These are phyloP conservation scores for Phyllotreta striolata DNA, from an alignment of 2,888 invertebrate genomes.

Conservation along the genomic window DNA sequence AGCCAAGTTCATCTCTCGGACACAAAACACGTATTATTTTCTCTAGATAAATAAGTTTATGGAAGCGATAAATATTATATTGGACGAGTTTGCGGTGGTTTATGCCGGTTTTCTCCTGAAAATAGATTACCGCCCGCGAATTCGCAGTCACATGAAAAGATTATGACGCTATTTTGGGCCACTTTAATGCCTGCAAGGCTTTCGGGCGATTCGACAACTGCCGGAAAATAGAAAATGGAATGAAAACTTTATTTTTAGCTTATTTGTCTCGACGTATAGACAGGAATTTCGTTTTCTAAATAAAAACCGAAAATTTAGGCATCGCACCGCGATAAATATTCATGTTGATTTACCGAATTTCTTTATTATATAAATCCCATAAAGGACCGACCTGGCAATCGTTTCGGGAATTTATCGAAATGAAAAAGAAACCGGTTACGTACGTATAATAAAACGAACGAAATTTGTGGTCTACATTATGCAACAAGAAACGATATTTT, in stretches of 20 bases:
- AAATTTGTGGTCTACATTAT: slow-evolving; percentile 37
- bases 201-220: slow-evolving; percentile 18
- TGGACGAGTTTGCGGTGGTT: slow-evolving; percentile 10
- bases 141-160: slow-evolving; percentile 21
- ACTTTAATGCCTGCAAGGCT: slow-evolving; percentile 18
- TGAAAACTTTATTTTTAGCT: slow-evolving; percentile 15
- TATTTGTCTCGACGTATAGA: slow-evolving; percentile 10
- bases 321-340: too few species aligned
- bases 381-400: not conserved
- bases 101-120: slow-evolving; percentile 15
- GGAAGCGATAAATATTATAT: slow-evolving; percentile 17
- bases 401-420: slow-evolving; percentile 37
- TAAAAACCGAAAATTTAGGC: too few species aligned
- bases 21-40: not conserved
- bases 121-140: slow-evolving; percentile 19
- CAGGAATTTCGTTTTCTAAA: too few species aligned
- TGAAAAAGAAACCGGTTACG: slow-evolving; percentile 35
- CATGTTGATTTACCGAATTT: too few species aligned
- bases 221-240: slow-evolving; percentile 20
- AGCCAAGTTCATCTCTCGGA: too few species aligned
- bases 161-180: slow-evolving; percentile 16
- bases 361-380: too few species aligned
- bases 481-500: slow-evolving; percentile 41
- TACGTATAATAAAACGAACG: slow-evolving; percentile 4
- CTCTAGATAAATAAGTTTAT: slow-evolving; percentile 8